These are phyloP conservation scores for Zaprionus ornatus DNA, from an alignment of 1,140 invertebrate genomes.

Conservation along the genomic window DNA sequence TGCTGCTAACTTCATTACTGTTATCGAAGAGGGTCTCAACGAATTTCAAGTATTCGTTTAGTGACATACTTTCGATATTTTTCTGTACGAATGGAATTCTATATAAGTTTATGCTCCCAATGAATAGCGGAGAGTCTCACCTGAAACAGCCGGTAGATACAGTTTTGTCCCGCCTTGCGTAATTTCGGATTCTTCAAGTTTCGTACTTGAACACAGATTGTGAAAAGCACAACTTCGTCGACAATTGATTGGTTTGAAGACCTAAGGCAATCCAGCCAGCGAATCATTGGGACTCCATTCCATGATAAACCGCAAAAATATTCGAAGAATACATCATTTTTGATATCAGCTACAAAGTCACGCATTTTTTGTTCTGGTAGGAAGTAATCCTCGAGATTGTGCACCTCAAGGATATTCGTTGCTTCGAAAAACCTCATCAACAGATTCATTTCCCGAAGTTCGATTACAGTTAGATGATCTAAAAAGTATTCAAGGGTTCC, in stretches of 20 bases:
- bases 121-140: slow-evolving; percentile 11
- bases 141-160: slow-evolving; percentile 33
- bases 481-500: not conserved
- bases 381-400: not conserved
- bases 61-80: slow-evolving; percentile 12
- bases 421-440: not conserved
- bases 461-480: not conserved
- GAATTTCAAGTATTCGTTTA: slow-evolving; percentile 55
- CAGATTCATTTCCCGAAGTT: not conserved
- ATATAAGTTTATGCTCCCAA: not conserved
- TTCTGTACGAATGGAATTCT: not conserved
- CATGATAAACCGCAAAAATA: not conserved
- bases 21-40: slow-evolving; percentile 53
- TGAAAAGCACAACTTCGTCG: slow-evolving; percentile 36
- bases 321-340: not conserved
- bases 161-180: slow-evolving; percentile 10
- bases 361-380: not conserved
- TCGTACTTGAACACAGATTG: slow-evolving; percentile 47
- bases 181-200: slow-evolving; percentile 47
- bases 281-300: not conserved
- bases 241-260: not conserved
- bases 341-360: not conserved
- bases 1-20: slow-evolving; percentile 30
- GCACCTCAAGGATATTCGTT: not conserved
- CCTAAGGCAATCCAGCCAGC: slow-evolving; percentile 41